These are phyloP conservation scores for Archips xylosteana DNA, from an alignment of 2,888 invertebrate genomes.

Conservation along the genomic window DNA sequence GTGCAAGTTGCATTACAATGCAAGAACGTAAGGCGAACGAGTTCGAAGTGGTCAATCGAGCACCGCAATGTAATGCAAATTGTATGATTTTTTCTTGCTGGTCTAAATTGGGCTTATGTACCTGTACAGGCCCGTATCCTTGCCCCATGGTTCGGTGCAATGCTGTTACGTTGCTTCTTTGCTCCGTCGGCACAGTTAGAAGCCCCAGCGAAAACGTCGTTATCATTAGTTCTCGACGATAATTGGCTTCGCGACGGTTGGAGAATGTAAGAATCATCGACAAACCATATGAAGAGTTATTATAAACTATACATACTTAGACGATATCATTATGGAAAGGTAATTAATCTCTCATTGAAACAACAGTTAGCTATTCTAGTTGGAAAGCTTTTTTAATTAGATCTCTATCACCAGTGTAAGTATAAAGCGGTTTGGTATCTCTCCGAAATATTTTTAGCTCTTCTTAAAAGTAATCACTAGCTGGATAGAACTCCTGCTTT, in stretches of 20 bases:
- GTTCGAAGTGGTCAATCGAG: too few species aligned
- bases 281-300: background rate
- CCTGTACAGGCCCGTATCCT: background rate
- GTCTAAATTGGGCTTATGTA: too few species aligned
- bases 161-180: constrained; percentile 44
- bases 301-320: background rate
- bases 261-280: constrained; percentile 18
- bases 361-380: background rate
- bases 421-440: too few species aligned
- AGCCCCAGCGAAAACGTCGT: constrained; percentile 29
- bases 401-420: too few species aligned
- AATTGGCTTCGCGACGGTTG: constrained; percentile 18
- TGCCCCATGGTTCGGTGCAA: constrained; percentile 38
- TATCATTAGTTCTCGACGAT: constrained; percentile 31
- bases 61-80: too few species aligned
- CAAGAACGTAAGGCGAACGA: too few species aligned
- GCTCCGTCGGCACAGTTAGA: constrained; percentile 24
- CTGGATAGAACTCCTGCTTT: too few species aligned
- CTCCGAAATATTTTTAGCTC: too few species aligned
- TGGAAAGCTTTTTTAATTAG: background rate
- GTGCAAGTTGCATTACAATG: too few species aligned
- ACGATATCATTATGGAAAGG: background rate
- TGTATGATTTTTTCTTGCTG: too few species aligned
- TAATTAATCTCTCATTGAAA: background rate
- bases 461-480: too few species aligned